These are phyloP conservation scores for Pogonus chalceus DNA, from an alignment of 1,140 invertebrate species.

Conservation along the genomic window DNA sequence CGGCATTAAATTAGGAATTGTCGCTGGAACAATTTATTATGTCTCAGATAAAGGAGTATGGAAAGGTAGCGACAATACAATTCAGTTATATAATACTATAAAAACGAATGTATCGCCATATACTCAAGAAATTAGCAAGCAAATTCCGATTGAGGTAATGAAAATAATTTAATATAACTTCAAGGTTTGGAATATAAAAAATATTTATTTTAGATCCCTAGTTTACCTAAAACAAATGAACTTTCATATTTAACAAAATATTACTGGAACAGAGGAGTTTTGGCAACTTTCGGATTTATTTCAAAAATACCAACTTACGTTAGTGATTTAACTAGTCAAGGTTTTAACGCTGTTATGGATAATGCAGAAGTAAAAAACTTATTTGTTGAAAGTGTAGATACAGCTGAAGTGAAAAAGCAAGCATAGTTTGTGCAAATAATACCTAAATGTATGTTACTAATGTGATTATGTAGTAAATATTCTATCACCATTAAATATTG, in stretches of 20 bases:
- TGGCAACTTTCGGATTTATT: constrained; percentile 41
- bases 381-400: constrained; percentile 7
- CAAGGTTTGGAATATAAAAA: constrained; percentile 1
- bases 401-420: background rate
- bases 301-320: constrained; percentile 37
- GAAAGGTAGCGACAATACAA: constrained; percentile 42
- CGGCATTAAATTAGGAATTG: constrained; percentile 40
- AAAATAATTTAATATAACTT: background rate
- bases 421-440: background rate
- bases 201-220: constrained; percentile 39
- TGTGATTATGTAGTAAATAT: too few species aligned
- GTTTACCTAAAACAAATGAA: constrained; percentile 40
- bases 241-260: constrained; percentile 39
- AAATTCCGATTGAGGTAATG: constrained; percentile 42
- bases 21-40: constrained; percentile 41
- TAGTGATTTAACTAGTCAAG: constrained; percentile 32
- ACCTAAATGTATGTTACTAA: background rate
- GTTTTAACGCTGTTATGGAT: constrained; percentile 16
- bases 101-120: constrained; percentile 41
- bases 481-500: too few species aligned
- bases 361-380: constrained; percentile 23
- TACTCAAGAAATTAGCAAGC: constrained; percentile 39
- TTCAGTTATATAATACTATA: constrained; percentile 36
- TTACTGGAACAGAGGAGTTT: constrained; percentile 46
- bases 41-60: constrained; percentile 44